Base-by-base conservation (phyloP, 2,888 invertebrate genomes). In the Tachina fera region DNA sequence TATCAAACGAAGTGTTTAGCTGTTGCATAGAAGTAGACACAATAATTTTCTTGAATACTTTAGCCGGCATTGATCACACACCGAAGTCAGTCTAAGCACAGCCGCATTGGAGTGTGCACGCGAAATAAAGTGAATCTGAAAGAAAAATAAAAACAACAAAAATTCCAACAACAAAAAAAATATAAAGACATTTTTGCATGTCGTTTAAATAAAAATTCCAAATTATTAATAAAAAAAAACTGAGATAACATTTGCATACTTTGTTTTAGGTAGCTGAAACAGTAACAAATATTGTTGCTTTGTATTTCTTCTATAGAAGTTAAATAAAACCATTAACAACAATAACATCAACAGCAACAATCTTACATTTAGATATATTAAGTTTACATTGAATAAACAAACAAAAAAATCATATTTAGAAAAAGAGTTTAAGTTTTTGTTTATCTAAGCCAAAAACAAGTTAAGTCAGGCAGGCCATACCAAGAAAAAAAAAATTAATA, bases 41-140 rank as follows among this genome's bases (percentile, higher is more conserved):
- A 31, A 31, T 31, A 79, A 53, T 90, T 90, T 91, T 56, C 31
- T 10, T 91, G 91, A 91, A 91, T 91, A 92, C 91, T 91, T 91
- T 89, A 92, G 90, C 89, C 89, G 89, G 89, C 90, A 90, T 89
- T 90, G 89, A 90, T 90, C 89, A 89, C 90, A 87, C 84, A 89
- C 89, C 88, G 88, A 88, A 91, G 91, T 92, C 91, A 92, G 92
- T 92, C 90, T 90, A 88, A 91, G 93, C 92, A 92, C 92, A 92
- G 92, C 92, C 92, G 91, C 90, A 90, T 90, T 90, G 93, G 92
- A 92, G 92, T 92, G 92, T 92, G 93, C 92, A 92, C 92, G 91
- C 90, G 90, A 80, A 79, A 83, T 65, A 82, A 82, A 87, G 88
- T 72, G 60, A 68, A 83, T 51, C 47, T 49, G 47, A 39, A 65